These are phyloP conservation scores for Erinaceus europaeus DNA, from an alignment of 2,113 vertebrate species.

Conservation along the genomic window DNA sequence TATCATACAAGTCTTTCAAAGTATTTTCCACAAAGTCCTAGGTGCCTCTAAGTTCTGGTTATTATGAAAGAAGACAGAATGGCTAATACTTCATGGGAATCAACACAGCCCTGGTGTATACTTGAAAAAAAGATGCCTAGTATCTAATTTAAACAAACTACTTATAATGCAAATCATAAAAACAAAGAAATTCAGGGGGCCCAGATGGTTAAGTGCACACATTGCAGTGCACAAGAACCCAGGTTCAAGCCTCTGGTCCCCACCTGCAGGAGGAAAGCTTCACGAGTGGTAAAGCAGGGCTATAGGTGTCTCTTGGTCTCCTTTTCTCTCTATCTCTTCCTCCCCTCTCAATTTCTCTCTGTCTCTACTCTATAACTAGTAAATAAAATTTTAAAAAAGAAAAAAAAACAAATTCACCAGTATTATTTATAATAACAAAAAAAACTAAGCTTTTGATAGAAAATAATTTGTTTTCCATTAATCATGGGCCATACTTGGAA, in stretches of 20 bases:
- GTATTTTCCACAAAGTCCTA: constrained; percentile 8
- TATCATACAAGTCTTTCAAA: not conserved
- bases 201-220: too few species aligned
- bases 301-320: too few species aligned
- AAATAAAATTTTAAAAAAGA: too few species aligned
- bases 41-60: not conserved
- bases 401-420: too few species aligned
- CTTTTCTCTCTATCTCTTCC: too few species aligned
- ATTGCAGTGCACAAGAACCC: too few species aligned
- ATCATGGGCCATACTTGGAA: not conserved
- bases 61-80: not conserved
- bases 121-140: not conserved
- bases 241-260: too few species aligned
- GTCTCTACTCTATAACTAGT: too few species aligned
- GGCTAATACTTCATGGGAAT: not conserved
- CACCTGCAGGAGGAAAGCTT: too few species aligned
- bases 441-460: not conserved
- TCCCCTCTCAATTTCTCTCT: too few species aligned
- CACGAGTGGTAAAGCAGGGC: too few species aligned
- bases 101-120: not conserved
- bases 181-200: too few species aligned
- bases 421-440: constrained; percentile 3
- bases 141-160: not conserved
- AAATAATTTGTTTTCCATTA: constrained; percentile 33
- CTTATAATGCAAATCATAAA: not conserved